Conservation (phyloP, 1,140 invertebrate species). For the Thalassaphorura encarpata region DNA sequence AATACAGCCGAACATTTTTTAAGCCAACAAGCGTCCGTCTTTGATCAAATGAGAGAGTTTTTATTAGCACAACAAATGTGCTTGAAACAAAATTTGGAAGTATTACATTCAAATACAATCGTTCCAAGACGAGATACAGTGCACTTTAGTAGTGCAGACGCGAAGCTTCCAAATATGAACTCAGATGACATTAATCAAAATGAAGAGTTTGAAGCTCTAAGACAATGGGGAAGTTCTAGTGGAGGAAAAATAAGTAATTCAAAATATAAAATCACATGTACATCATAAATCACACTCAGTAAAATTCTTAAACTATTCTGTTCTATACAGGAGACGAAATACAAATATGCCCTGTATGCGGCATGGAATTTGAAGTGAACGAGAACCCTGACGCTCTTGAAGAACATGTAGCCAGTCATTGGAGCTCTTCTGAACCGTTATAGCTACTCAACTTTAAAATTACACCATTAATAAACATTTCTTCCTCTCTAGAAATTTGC, state of each 20-base stretch:
- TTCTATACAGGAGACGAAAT: slow-evolving; percentile 17
- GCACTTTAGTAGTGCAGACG: too few species aligned
- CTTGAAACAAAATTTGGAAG: slow-evolving; percentile 21
- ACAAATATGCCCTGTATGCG: slow-evolving; percentile 31
- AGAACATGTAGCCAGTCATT: slow-evolving; percentile 29
- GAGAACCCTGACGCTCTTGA: slow-evolving; percentile 27
- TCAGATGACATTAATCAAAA: too few species aligned
- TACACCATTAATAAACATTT: too few species aligned
- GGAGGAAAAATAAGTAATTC: neutral
- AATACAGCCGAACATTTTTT: slow-evolving; percentile 13
- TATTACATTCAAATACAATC: slow-evolving; percentile 8
- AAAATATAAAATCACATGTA: neutral
- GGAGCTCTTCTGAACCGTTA: slow-evolving; percentile 19
- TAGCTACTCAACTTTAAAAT: too few species aligned
- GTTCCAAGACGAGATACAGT: too few species aligned
- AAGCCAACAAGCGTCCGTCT: slow-evolving; percentile 18
- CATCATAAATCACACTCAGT: neutral
- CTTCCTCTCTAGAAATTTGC: too few species aligned
- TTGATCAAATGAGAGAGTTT: slow-evolving; percentile 26
- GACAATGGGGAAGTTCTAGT: slow-evolving; percentile 9
- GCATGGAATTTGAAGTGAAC: slow-evolving; percentile 23
- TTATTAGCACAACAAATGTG: slow-evolving; percentile 21
- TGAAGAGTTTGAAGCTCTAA: too few species aligned
- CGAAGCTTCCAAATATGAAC: too few species aligned
- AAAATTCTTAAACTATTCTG: neutral